Conservation (phyloP, 2,797 vertebrate genomes). For the Leuciscus waleckii region DNA sequence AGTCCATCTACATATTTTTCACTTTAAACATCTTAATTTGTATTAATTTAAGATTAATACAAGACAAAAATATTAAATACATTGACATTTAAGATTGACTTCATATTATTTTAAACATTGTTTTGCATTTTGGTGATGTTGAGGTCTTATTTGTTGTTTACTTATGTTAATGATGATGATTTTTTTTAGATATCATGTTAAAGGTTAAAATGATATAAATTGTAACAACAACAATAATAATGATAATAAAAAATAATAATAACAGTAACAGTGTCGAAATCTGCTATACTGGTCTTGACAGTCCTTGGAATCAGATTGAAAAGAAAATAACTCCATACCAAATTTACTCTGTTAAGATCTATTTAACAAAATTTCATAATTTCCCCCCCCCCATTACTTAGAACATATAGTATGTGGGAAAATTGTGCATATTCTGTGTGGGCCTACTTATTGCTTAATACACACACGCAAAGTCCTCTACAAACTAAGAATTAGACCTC, state of each 20-base stretch:
- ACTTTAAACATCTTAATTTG: neutral
- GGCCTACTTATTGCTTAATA: neutral
- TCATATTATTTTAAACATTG: neutral
- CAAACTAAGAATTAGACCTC: slow-evolving; percentile 34
- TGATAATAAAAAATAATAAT: neutral
- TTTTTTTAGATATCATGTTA: neutral
- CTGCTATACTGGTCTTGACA: neutral
- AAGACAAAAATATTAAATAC: neutral
- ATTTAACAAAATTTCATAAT: neutral
- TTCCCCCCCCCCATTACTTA: neutral
- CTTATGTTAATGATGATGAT: neutral
- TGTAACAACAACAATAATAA: neutral
- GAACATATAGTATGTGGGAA: neutral
- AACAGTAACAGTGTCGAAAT: neutral
- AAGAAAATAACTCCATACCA: neutral
- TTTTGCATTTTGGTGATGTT: neutral
- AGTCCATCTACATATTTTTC: neutral
- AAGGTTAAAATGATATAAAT: neutral
- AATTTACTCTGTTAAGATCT: neutral
- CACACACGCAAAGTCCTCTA: slow-evolving; percentile 13
- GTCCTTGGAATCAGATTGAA: neutral
- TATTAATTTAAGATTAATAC: neutral
- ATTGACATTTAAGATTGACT: neutral
- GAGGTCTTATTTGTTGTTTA: neutral
- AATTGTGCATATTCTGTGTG: neutral